Base-by-base conservation (phyloP, 2,113 vertebrate genomes). In the Aegithalos caudatus region DNA sequence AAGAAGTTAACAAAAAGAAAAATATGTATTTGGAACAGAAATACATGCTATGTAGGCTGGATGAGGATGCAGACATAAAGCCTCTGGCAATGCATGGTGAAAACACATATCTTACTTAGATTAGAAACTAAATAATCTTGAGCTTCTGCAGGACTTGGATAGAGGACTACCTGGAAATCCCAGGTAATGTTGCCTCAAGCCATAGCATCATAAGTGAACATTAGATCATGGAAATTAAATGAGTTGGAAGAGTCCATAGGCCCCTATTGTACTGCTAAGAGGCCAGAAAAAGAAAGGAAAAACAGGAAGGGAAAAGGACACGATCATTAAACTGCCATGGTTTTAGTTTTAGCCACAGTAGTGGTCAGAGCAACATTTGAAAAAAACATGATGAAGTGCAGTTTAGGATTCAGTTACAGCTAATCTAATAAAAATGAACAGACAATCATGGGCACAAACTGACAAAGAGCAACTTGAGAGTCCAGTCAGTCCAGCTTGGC, bases 401-500 rank as follows among this genome's bases (percentile, higher is more conserved):
- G 18, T 65, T 92, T 38, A 48, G 28, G 23, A 92, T 87, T 76
- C 57, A 95, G 48, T 72, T 78, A 88, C 2, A 64, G 24, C 22
- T 90, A 71, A 88, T 62, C 22, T 86, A 84, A 91, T 50, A 69
- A 81, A 69, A 18, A 78, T 6, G 12, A 92, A 74, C 22, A 86
- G 60, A 78, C 74, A 81, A 88, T n/a, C 28, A 48, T 3, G 9
- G 53, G 51, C 78, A 90, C 44, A 73, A 89, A 74, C 54, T 64
- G 54, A 83, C 50, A 91, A 77, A 81, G 33, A 62, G 35, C 86
- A 90, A 37, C 44, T 6, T 44, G 50, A 84, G 29, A 91, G 29
- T 38, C 51, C 45, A 57, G 38, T 44, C 21, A 54, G 23, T 47
- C 33, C 54, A 86, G 22, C n/a, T 3, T 44, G 16, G 65, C 40